Percentiles rank a stretch among this genome's conserved stretches.
These are phyloP conservation scores for Cyphomyrmex costatus DNA, from an alignment of 1,140 invertebrate species.

Conservation along the genomic window DNA sequence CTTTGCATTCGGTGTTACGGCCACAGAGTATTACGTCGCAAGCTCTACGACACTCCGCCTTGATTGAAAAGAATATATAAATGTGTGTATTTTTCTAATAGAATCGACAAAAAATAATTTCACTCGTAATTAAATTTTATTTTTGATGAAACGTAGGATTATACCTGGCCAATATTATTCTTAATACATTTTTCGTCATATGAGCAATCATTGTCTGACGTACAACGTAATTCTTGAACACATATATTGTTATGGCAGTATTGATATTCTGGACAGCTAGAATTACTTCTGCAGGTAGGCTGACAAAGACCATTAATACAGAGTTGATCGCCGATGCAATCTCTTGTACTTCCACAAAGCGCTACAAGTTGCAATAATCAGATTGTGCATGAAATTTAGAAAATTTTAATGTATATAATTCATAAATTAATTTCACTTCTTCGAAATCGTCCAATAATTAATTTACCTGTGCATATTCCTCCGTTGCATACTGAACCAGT, in stretches of 20 bases:
- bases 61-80: not conserved
- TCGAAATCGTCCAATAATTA: not conserved
- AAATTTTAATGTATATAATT: not conserved
- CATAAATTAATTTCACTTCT: not conserved
- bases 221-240: constrained; percentile 92
- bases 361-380: constrained; percentile 83
- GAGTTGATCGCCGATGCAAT: constrained; percentile 93
- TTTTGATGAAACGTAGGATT: constrained; percentile 13
- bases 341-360: constrained; percentile 91
- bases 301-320: constrained; percentile 93
- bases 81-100: not conserved
- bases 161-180: constrained; percentile 90
- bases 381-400: constrained; percentile 2
- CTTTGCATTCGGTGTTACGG: constrained; percentile 92
- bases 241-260: constrained; percentile 94
- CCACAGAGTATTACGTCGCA: constrained; percentile 93
- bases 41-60: constrained; percentile 90
- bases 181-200: constrained; percentile 90
- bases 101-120: constrained; percentile 3
- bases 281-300: constrained; percentile 92
- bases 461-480: constrained; percentile 92
- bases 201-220: constrained; percentile 90
- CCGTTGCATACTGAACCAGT: constrained; percentile 93
- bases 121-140: not conserved
- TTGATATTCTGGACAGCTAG: constrained; percentile 93